phyloP scores from a whole-genome alignment of 2,113 vertebrate genomes.

The Alligator sinensis region DNA sequence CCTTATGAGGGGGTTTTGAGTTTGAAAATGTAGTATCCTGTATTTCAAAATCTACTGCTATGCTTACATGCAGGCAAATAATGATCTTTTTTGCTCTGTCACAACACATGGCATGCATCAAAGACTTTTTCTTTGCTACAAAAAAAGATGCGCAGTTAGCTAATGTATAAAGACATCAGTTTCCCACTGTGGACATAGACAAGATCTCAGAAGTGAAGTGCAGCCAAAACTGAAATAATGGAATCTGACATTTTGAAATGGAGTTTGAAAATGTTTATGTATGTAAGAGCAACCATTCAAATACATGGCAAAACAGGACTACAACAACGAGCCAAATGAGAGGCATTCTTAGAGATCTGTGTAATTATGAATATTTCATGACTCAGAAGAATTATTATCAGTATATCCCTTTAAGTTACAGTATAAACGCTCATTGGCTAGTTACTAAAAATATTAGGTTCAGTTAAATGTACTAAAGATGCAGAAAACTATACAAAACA shows the following conservation, averaged over 20 bases:
- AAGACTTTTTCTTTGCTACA: background rate
- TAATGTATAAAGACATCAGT: background rate
- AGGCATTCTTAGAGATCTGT: background rate
- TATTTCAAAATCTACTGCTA: no score
- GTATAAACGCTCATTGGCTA: background rate
- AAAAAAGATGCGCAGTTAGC: background rate
- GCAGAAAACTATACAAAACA: background rate
- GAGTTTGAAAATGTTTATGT: background rate
- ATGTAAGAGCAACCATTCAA: background rate
- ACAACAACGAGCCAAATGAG: background rate
- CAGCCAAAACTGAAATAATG: background rate
- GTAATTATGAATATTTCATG: background rate
- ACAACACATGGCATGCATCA: background rate
- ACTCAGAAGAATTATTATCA: background rate
- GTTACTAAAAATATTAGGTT: background rate
- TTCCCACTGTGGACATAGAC: background rate
- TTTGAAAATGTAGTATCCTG: no score
- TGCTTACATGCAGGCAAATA: no score
- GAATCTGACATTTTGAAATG: background rate
- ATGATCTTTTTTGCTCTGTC: background rate
- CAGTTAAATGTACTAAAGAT: background rate
- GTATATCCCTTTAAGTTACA: background rate
- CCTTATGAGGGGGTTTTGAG: no score
- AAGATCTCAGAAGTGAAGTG: background rate
- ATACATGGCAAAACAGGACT: background rate